Percentiles rank a stretch among this genome's conserved stretches.
phyloP scores from a whole-genome alignment of 2,113 vertebrate genomes.

The Fregata magnificens region DNA sequence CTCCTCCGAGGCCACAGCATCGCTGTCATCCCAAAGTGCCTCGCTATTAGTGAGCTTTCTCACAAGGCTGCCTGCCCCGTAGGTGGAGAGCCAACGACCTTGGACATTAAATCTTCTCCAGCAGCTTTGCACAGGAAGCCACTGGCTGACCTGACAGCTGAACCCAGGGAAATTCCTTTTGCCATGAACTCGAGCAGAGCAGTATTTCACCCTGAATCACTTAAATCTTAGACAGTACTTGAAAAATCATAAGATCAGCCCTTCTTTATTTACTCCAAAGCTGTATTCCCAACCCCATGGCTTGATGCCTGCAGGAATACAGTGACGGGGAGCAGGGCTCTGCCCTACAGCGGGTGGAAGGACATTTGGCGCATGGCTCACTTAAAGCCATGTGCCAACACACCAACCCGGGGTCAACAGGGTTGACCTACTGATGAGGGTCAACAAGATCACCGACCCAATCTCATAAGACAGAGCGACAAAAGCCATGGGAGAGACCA shows the following conservation, averaged over 20 bases:
- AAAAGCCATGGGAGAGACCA: not conserved
- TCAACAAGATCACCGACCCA: not conserved
- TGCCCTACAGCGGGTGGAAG: not conserved
- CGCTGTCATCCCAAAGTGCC: not conserved
- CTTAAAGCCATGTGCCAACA: not conserved
- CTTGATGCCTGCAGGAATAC: not conserved
- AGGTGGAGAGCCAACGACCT: not conserved
- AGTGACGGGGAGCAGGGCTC: not conserved
- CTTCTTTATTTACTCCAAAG: not conserved
- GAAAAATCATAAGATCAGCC: not conserved
- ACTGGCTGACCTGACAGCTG: not conserved
- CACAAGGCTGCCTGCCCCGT: not conserved
- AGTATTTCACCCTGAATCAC: not conserved
- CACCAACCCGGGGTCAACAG: not conserved
- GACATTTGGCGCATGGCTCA: not conserved
- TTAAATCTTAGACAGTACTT: not conserved
- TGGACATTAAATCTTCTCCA: not conserved
- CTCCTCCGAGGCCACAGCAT: not conserved
- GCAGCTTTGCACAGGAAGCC: not conserved
- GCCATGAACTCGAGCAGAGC: not conserved
- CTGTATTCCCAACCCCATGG: not conserved
- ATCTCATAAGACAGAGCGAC: not conserved
- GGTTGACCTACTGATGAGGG: not conserved
- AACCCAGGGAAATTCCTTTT: not conserved
- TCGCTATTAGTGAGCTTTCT: rapidly evolving